Percentiles rank a stretch among this genome's conserved stretches.
Conservation (phyloP, 2,888 invertebrate genomes). For the Parnassius orleans region DNA sequence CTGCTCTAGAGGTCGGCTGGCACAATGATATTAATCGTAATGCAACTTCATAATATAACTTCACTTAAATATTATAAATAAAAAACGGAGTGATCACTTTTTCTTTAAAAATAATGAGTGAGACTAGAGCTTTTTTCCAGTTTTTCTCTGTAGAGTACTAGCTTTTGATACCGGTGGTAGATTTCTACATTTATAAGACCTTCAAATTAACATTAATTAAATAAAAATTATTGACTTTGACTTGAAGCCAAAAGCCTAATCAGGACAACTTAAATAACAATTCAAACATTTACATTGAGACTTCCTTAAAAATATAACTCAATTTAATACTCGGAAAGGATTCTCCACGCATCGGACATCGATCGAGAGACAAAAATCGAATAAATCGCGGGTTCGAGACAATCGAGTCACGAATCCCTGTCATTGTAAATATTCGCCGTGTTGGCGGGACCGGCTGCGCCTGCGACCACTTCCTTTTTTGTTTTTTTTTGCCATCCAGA, state of each 20-base stretch:
- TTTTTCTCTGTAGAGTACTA: too few relatives aligned
- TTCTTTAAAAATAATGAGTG: too few relatives aligned
- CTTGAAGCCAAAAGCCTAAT: not conserved
- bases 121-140: too few relatives aligned
- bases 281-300: not conserved
- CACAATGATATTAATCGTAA: too few relatives aligned
- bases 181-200: too few relatives aligned
- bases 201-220: too few relatives aligned
- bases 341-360: constrained; percentile 42
- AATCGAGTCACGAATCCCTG: constrained; percentile 46
- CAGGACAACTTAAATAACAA: not conserved
- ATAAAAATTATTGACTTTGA: too few relatives aligned
- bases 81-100: too few relatives aligned
- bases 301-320: constrained; percentile 31
- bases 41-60: too few relatives aligned
- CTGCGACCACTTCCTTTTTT: constrained; percentile 19
- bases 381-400: constrained; percentile 51
- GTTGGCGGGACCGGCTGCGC: constrained; percentile 36
- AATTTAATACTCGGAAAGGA: constrained; percentile 35
- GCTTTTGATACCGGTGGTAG: too few relatives aligned
- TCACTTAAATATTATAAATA: too few relatives aligned
- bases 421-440: constrained; percentile 45
- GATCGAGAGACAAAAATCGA: constrained; percentile 52
- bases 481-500: constrained; percentile 18
- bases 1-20: too few relatives aligned